Evolutionary conservation across 2,888 invertebrate genomes (phyloP).

Genomic region (Lepas anatifera): DNA sequence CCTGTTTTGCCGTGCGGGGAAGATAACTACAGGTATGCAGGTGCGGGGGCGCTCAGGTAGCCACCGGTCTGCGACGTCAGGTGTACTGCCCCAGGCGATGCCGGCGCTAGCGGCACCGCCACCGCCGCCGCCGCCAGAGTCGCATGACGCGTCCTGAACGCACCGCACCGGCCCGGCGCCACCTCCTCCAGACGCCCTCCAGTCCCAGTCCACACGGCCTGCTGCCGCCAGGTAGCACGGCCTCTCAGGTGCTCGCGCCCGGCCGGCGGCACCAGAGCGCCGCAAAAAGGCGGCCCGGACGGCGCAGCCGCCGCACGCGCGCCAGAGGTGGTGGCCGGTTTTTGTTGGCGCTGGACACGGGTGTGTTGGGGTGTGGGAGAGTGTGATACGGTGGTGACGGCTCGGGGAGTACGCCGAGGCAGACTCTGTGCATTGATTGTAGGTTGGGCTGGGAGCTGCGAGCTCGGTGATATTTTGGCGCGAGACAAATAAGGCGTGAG

Average conservation of each 20-base stretch:
- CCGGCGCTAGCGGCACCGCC: background rate
- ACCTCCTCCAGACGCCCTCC: background rate
- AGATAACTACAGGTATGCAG: background rate
- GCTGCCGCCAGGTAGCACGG: background rate
- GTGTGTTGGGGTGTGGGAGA: too few relatives aligned
- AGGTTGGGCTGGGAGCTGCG: too few relatives aligned
- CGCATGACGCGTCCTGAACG: background rate
- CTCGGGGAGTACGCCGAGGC: too few relatives aligned
- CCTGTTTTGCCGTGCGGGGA: too few relatives aligned
- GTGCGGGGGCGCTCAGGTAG: background rate
- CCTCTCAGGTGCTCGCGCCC: background rate
- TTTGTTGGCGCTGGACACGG: background rate
- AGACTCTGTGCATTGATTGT: too few relatives aligned
- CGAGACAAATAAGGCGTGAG: too few relatives aligned
- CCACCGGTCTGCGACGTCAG: background rate
- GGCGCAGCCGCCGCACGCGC: background rate
- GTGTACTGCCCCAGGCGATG: background rate
- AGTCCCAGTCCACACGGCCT: background rate
- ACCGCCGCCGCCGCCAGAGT: conserved; percentile 5
- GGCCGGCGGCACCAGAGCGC: background rate
- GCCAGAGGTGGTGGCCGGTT: background rate
- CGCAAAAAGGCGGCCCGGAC: background rate
- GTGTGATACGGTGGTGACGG: too few relatives aligned
- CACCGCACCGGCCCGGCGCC: background rate
- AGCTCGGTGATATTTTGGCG: too few relatives aligned